phyloP scores from a whole-genome alignment of 2,888 invertebrate genomes.

The Baronia brevicornis region DNA sequence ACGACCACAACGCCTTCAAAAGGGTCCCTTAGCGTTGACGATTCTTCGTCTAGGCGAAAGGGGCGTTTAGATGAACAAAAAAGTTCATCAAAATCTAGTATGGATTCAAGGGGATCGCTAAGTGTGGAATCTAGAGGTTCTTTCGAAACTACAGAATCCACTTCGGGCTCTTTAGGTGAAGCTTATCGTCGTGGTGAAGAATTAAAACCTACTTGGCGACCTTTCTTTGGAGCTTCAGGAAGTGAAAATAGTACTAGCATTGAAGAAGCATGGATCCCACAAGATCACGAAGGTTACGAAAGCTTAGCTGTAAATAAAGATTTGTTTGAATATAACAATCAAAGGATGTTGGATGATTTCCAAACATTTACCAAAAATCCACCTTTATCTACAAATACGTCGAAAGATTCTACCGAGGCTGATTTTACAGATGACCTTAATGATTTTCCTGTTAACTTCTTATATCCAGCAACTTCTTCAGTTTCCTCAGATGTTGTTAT shows the following conservation, averaged over 20 bases:
- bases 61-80: conserved; percentile 67
- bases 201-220: conserved; percentile 86
- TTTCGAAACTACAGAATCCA: conserved; percentile 82
- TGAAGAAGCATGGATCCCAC: conserved; percentile 88
- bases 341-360: conserved; percentile 63
- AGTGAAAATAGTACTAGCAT: conserved; percentile 91
- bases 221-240: conserved; percentile 84
- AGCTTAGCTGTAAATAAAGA: conserved; percentile 68
- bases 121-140: conserved; percentile 83
- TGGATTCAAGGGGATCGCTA: conserved; percentile 77
- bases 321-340: conserved; percentile 60
- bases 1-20: conserved; percentile 68
- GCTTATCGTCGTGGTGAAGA: conserved; percentile 82
- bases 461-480: conserved; percentile 80
- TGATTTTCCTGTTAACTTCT: conserved; percentile 84
- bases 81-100: conserved; percentile 77
- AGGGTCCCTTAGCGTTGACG: conserved; percentile 69
- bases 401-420: conserved; percentile 75
- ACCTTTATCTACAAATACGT: conserved; percentile 63
- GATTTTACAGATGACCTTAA: conserved; percentile 85
- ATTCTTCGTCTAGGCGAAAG: conserved; percentile 63
- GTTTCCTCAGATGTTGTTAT: conserved; percentile 80
- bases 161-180: conserved; percentile 83
- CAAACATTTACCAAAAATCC: conserved; percentile 69
- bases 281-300: conserved; percentile 81